These are phyloP conservation scores for Smittia aterrima DNA, from an alignment of 2,888 invertebrate species.

Conservation along the genomic window DNA sequence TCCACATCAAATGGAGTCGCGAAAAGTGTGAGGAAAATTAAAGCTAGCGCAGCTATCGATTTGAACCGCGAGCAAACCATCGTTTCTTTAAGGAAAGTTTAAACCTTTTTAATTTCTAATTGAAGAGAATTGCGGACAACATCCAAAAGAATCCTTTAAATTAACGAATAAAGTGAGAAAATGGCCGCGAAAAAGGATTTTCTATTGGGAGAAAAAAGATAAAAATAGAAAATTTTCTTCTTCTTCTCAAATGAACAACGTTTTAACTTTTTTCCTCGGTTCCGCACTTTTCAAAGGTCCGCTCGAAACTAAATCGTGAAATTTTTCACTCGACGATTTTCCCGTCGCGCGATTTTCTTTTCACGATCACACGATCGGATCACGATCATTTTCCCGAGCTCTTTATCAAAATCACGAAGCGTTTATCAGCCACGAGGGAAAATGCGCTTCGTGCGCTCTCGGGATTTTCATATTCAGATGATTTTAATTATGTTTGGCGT, in stretches of 20 bases:
- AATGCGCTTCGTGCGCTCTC: neutral
- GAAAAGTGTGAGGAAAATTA: slow-evolving; percentile 51
- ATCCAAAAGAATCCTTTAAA: slow-evolving; percentile 42
- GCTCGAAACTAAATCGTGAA: slow-evolving; percentile 52
- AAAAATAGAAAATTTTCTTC: slow-evolving; percentile 41
- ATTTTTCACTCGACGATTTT: slow-evolving; percentile 31
- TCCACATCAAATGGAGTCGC: slow-evolving; percentile 53
- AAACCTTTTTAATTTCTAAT: slow-evolving; percentile 25
- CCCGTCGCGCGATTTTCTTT: slow-evolving; percentile 2
- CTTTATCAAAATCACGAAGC: slow-evolving; percentile 27
- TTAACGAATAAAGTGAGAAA: slow-evolving; percentile 25
- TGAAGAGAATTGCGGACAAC: slow-evolving; percentile 38
- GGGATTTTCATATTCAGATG: neutral
- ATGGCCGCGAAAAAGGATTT: slow-evolving; percentile 42
- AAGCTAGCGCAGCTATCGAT: slow-evolving; percentile 52
- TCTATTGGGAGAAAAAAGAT: slow-evolving; percentile 35
- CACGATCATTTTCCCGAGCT: slow-evolving; percentile 22
- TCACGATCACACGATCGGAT: slow-evolving; percentile 13
- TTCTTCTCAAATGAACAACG: slow-evolving; percentile 32
- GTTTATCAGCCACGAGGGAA: slow-evolving; percentile 18
- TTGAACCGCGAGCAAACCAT: slow-evolving; percentile 55
- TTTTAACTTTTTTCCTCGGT: slow-evolving; percentile 45
- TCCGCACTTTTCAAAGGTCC: slow-evolving; percentile 56
- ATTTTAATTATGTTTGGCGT: neutral
- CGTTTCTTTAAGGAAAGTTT: slow-evolving; percentile 31